These are phyloP conservation scores for Drosophila punjabiensis DNA, from an alignment of 1,140 invertebrate genomes.

Conservation along the genomic window DNA sequence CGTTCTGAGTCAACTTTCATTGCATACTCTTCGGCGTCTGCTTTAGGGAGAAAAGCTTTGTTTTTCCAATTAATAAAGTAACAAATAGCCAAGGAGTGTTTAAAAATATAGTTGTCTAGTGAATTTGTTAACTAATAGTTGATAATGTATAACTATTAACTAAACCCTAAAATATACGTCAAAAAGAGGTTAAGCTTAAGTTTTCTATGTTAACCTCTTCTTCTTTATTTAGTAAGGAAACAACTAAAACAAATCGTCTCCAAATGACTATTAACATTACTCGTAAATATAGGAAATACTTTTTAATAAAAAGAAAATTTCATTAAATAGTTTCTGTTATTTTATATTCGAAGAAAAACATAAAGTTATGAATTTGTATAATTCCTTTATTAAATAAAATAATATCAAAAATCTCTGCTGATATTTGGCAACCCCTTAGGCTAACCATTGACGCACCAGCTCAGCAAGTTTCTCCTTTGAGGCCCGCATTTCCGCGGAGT, in stretches of 20 bases:
- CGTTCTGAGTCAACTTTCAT: not conserved
- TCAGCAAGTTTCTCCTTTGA: slow-evolving; percentile 87
- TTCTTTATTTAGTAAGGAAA: too few species aligned
- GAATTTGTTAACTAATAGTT: not conserved
- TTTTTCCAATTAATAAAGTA: not conserved
- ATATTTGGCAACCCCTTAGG: slow-evolving; percentile 33
- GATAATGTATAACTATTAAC: not conserved
- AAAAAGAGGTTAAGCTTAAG: too few species aligned
- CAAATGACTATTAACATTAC: not conserved
- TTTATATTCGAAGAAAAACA: not conserved
- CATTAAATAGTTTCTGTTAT: too few species aligned
- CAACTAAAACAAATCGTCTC: not conserved
- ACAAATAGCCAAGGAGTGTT: not conserved
- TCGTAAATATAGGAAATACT: not conserved
- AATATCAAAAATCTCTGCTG: slow-evolving; percentile 9
- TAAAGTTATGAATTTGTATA: not conserved
- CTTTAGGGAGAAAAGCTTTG: not conserved
- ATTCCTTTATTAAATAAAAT: slow-evolving; percentile 22
- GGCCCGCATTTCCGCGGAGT: slow-evolving; percentile 87
- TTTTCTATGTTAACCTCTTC: not conserved
- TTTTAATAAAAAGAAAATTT: not conserved
- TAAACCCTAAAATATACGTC: not conserved
- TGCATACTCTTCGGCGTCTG: slow-evolving; percentile 22
- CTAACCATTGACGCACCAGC: slow-evolving; percentile 87
- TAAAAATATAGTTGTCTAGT: not conserved